A percentile compares a stretch with the other conserved stretches of the same genome.
Conservation (phyloP, 2,888 invertebrate species). For the Dasypogon diadema region DNA sequence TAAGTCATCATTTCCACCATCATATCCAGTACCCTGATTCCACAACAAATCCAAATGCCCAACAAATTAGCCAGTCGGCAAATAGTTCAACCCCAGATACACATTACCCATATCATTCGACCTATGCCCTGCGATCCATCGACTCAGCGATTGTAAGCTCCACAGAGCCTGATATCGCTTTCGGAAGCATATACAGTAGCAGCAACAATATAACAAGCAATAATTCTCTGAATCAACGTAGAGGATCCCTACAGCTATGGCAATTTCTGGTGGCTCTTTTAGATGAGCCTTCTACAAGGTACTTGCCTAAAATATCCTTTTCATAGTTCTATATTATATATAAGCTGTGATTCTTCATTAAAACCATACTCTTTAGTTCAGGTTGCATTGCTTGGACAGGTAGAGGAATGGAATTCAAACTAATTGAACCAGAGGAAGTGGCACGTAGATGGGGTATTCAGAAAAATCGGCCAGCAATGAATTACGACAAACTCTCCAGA, state of each 20-base stretch:
- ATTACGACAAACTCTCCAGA: slow-evolving; percentile 94
- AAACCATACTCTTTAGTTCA: slow-evolving; percentile 69
- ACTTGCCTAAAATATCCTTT: slow-evolving; percentile 49
- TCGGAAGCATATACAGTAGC: slow-evolving; percentile 65
- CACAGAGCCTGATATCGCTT: slow-evolving; percentile 65
- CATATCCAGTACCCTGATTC: slow-evolving; percentile 67
- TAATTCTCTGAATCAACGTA: slow-evolving; percentile 71
- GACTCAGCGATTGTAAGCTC: slow-evolving; percentile 65
- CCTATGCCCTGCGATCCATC: slow-evolving; percentile 64
- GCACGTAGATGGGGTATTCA: slow-evolving; percentile 96
- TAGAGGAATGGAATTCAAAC: slow-evolving; percentile 93
- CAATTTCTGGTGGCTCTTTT: slow-evolving; percentile 91
- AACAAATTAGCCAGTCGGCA: slow-evolving; percentile 57
- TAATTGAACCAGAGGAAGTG: slow-evolving; percentile 96
- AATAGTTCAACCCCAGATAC: background rate
- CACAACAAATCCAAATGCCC: slow-evolving; percentile 62
- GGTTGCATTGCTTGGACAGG: slow-evolving; percentile 96
- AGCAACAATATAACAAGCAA: slow-evolving; percentile 62
- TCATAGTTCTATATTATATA: background rate
- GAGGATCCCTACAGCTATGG: slow-evolving; percentile 93
- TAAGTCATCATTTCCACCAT: slow-evolving; percentile 63
- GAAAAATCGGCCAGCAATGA: slow-evolving; percentile 97
- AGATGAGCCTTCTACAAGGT: slow-evolving; percentile 74
- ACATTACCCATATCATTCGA: slow-evolving; percentile 57
- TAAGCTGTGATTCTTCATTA: background rate